A percentile compares a stretch with the other conserved stretches of the same genome.
Conservation (phyloP, 2,888 invertebrate genomes). For the Vandiemenella viatica region DNA sequence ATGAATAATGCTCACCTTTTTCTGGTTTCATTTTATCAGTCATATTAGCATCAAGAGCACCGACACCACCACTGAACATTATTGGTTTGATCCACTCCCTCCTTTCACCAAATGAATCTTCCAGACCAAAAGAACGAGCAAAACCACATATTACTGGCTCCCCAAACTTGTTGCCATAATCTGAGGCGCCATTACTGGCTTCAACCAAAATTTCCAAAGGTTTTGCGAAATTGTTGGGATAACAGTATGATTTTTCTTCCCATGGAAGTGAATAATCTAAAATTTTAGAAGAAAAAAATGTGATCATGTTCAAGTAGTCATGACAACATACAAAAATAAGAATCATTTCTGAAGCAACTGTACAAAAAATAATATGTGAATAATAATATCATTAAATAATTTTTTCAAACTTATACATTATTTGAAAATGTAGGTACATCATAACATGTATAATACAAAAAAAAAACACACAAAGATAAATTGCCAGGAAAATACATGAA, state of each 20-base stretch:
- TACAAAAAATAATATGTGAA: too few relatives aligned
- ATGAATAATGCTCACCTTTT: slow-evolving; percentile 44
- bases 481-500: too few relatives aligned
- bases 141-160: slow-evolving; percentile 90
- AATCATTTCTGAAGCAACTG: neutral
- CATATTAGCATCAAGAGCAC: slow-evolving; percentile 73
- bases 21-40: slow-evolving; percentile 59
- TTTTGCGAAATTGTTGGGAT: slow-evolving; percentile 79
- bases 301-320: neutral
- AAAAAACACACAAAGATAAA: too few relatives aligned
- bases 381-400: too few relatives aligned
- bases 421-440: too few relatives aligned
- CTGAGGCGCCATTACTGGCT: slow-evolving; percentile 95
- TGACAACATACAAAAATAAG: neutral
- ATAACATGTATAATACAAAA: too few relatives aligned
- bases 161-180: slow-evolving; percentile 98
- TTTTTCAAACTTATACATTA: too few relatives aligned
- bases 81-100: slow-evolving; percentile 96
- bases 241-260: slow-evolving; percentile 58
- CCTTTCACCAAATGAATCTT: slow-evolving; percentile 43
- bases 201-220: slow-evolving; percentile 84
- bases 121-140: slow-evolving; percentile 75
- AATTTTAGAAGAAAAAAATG: slow-evolving; percentile 13
- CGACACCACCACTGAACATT: slow-evolving; percentile 96
- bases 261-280: slow-evolving; percentile 71